A percentile compares a stretch with the other conserved stretches of the same genome.
Evolutionary conservation across 2,888 invertebrate genomes (phyloP).

Genomic region (Aquatica leii): DNA sequence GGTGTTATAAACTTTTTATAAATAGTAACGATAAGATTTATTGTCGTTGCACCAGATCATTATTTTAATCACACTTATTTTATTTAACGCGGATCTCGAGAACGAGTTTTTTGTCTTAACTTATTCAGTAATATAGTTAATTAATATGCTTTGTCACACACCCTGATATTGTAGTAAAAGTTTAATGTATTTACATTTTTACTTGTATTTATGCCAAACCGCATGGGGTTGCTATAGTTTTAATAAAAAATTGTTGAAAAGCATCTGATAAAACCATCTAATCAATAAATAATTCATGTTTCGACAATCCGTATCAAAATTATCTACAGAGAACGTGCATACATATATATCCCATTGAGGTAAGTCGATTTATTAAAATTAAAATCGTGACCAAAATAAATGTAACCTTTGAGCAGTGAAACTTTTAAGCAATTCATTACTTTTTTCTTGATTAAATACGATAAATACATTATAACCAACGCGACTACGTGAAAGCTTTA

Average conservation of each 20-base stretch:
- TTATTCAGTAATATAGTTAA: constrained; percentile 7
- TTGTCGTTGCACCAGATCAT: constrained; percentile 6
- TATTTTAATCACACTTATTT: constrained; percentile 2
- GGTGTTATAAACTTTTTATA: constrained; percentile 5
- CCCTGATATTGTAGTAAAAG: neutral
- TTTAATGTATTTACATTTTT: constrained; percentile 1
- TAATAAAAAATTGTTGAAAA: constrained; percentile 16
- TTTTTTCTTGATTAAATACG: constrained; percentile 21
- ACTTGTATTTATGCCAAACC: constrained; percentile 5
- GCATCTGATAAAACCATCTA: constrained; percentile 28
- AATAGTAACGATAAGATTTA: constrained; percentile 4
- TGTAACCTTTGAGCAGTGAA: constrained; percentile 28
- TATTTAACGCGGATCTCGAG: constrained; percentile 1
- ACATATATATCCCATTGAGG: constrained; percentile 27
- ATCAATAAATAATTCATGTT: constrained; percentile 36
- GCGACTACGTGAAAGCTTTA: neutral
- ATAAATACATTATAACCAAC: constrained; percentile 3
- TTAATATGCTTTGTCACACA: constrained; percentile 4
- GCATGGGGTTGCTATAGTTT: constrained; percentile 14
- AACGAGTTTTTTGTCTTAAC: neutral
- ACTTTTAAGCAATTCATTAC: constrained; percentile 25
- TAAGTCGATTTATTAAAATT: constrained; percentile 34
- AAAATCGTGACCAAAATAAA: constrained; percentile 37
- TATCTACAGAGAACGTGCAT: constrained; percentile 30
- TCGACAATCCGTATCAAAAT: constrained; percentile 34